Percentiles rank a stretch among this genome's conserved stretches.
Evolutionary conservation across 1,140 invertebrate species (phyloP).

Genomic region (Leptinotarsa defecta): DNA sequence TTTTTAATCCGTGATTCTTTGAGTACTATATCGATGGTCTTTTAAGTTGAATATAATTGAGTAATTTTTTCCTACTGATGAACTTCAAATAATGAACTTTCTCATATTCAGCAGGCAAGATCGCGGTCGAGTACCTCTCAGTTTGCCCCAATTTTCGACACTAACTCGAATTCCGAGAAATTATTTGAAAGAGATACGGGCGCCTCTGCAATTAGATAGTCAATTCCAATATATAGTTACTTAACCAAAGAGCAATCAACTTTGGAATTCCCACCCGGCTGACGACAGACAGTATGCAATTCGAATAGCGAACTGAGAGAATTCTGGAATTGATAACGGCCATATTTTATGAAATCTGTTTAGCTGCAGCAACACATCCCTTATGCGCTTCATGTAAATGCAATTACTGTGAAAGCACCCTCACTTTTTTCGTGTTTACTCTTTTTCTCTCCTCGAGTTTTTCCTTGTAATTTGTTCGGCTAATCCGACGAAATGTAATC

Average conservation of each 20-base stretch:
- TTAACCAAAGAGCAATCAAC: background rate
- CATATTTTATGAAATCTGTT: background rate
- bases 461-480: conserved; percentile 18
- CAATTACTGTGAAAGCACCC: conserved; percentile 15
- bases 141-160: too few species aligned
- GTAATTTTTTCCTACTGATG: too few species aligned
- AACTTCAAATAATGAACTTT: too few species aligned
- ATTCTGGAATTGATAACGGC: background rate
- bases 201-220: background rate
- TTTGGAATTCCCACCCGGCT: background rate
- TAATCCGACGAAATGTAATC: conserved; percentile 10
- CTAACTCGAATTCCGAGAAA: too few species aligned
- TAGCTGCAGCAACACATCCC: background rate
- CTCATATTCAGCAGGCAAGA: too few species aligned
- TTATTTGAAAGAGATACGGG: too few species aligned
- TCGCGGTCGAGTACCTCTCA: too few species aligned
- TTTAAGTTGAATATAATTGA: too few species aligned
- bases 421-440: conserved; percentile 1
- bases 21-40: too few species aligned
- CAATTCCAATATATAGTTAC: background rate
- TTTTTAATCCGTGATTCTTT: too few species aligned
- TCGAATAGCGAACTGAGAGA: background rate
- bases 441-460: background rate
- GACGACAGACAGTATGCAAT: background rate
- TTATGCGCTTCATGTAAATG: background rate